Percentiles rank a stretch among this genome's conserved stretches.
phyloP scores from a whole-genome alignment of 2,888 invertebrate species.

The Leuctra nigra region DNA sequence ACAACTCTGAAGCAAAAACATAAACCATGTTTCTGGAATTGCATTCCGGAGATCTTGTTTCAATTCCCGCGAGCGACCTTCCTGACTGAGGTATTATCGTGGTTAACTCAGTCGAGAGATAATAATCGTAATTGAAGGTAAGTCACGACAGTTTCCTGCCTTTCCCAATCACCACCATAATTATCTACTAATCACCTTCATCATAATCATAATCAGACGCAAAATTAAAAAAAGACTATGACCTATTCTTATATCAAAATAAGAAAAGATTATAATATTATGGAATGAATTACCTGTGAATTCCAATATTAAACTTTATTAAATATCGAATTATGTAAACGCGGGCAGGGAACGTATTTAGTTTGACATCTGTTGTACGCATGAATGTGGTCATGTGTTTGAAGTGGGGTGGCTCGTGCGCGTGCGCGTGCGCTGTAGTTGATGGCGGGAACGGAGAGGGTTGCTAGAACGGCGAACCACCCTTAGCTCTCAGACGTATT shows the following conservation, averaged over 20 bases:
- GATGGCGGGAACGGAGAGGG: not conserved
- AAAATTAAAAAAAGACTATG: not conserved
- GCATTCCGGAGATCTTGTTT: too few species aligned
- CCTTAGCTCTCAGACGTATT: not conserved
- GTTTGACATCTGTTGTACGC: not conserved
- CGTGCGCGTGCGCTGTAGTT: not conserved
- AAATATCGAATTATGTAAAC: too few species aligned
- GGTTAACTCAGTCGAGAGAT: too few species aligned
- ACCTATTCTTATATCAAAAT: not conserved
- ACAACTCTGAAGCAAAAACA: too few species aligned
- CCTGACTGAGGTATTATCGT: not conserved
- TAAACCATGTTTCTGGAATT: too few species aligned
- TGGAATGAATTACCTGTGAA: too few species aligned
- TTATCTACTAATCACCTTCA: not conserved
- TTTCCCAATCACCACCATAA: too few species aligned
- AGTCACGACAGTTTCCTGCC: too few species aligned
- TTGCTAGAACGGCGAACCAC: not conserved
- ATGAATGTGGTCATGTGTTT: not conserved
- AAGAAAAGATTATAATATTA: not conserved
- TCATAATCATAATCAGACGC: not conserved
- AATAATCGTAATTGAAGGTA: not conserved
- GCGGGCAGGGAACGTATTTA: too few species aligned
- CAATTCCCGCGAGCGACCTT: not conserved
- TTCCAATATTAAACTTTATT: too few species aligned
- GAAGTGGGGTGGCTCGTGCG: not conserved